Base-by-base conservation (phyloP, 2,888 invertebrate species). In the Epinotia brunnichana region DNA sequence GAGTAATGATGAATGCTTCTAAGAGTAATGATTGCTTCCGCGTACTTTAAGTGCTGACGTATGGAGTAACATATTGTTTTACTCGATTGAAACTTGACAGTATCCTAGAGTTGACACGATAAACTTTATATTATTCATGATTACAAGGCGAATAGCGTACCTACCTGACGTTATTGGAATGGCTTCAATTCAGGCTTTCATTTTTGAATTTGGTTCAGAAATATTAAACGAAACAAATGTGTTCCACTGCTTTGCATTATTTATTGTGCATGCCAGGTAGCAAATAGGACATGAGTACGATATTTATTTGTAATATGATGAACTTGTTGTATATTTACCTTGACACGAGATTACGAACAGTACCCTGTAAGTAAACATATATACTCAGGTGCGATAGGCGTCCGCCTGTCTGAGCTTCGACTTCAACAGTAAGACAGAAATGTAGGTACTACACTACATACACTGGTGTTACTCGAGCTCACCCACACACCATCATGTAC, bases 261-360 rank as follows among this genome's bases (percentile, higher is more conserved):
- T 92, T 88, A 89, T 87, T 90, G 87, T 93, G 93, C 93, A 93
- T 93, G 93, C 88, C 84, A 88, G 88, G 85, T 91, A 92, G 91
- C 79, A 85, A 81, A 86, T 90, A 91, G 91, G 91, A 87, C 81
- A 86, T 80, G 80, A 90, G 88, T 90, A 89, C 87, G 83, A 87
- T 89, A 83, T 75, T 77, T 67, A 77, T 74, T 73, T 74, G 66
- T 59, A 74, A 74, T 74, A 76, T 60, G 70, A 74, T 71, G 77
- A 53, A 51, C 29, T 72, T 74, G 61, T 53, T 73, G 72, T 74
- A 76, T 59, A 72, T 74, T 74, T 77, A 56, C 54, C 11, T 17
- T 29, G 13, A 19, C 44, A 63, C 24, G 24, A 70, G 19, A 70
- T 70, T 63, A 35, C 44, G 44, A 62, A 61, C 54, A 44, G 19